Base-by-base conservation (phyloP, 2,888 invertebrate genomes). In the Agrilus mali region DNA sequence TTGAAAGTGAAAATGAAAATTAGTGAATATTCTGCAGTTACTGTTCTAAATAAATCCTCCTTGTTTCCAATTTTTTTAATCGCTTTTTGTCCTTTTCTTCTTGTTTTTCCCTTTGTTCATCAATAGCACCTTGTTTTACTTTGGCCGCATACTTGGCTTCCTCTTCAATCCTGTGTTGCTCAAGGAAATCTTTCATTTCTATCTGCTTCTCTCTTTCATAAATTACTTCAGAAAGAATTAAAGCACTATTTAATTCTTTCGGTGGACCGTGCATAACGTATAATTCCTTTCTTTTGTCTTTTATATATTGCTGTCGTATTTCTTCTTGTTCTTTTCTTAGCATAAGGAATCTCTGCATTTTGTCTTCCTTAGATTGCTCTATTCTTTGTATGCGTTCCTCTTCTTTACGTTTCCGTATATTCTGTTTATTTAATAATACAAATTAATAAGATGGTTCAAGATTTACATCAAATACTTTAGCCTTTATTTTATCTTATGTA, bases 151-250 rank as follows among this genome's bases (percentile, higher is more conserved):
- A 57, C 41, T 57, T 52, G 8, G 38, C 40, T 27, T 59, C 54
- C 15, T 55, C 52, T 40, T 60, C 56, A 3, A 43, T 46, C 22
- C 60, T 53, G 36, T 66, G 61, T 3, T 57, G 53, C 36, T 64
- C 63, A 20, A 68, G 42, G 15, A 49, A 50, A 10, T 58, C 42
- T 10, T 55, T 48, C 14, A 65, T 57, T 47, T 65, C 60, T 12
- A 54, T 50, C 49, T 66, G 65, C 42, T 57, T 59, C 17, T 58
- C 55, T 33, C 65, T 51, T 53, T 65, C 63, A 44, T 54, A 55
- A 7, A 62, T 40, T 5, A 60, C 56, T 52, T 65, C 62, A 10
- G 62, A 54, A 13, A 55, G 43, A 12, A 63, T 42, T 13, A 63
- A 53, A 5, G 64, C 64, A 27, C 60, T 58, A 5, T 59, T 61